Base-by-base conservation (phyloP, 2,797 vertebrate genomes). In the Cottoperca gobio region DNA sequence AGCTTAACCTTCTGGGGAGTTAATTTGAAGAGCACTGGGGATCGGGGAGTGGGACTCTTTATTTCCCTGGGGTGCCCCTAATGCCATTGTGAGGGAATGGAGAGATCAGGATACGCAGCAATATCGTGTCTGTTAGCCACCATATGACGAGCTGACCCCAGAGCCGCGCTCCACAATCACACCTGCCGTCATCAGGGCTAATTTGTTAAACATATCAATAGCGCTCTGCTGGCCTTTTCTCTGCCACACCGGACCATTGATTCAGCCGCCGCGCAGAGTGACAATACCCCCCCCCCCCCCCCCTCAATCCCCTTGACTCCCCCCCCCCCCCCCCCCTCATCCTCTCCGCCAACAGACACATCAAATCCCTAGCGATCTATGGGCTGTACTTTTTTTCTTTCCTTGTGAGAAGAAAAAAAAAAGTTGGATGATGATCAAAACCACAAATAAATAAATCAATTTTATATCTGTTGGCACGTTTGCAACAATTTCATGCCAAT, bases 161-260 rank as follows among this genome's bases (percentile, higher is more conserved):
- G 84, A 88, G 90, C 91, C 39, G 64, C 35, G 72, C 78, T 45
- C 77, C 88, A 91, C 93, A 88, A 93, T 92, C 90, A 92, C 95
- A 96, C 94, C 95, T 96, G 95, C 94, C 92, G 88, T 94, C 93
- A 93, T 92, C 93, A 85, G 60, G 85, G 91, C 91, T 95, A 94
- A 95, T 95, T 95, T 95, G 94, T 95, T 94, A 95, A 96, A 95
- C 94, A 95, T 95, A 95, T 96, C 95, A 96, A 95, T 95, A 92
- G 93, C 62, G 33, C 80, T 89, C 86, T 53, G 89, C 90, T 87
- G 85, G 89, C 84, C 88, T 84, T 87, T 88, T 87, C 84, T 72
- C 80, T 37, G 59, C 81, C 76, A 77, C 69, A 42, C 67, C 55
- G 72, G 76, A 78, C 78, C 88, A 92, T 91, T 89, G 90, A 94